These are phyloP conservation scores for Andrena marginata DNA, from an alignment of 2,888 invertebrate genomes.

Conservation along the genomic window DNA sequence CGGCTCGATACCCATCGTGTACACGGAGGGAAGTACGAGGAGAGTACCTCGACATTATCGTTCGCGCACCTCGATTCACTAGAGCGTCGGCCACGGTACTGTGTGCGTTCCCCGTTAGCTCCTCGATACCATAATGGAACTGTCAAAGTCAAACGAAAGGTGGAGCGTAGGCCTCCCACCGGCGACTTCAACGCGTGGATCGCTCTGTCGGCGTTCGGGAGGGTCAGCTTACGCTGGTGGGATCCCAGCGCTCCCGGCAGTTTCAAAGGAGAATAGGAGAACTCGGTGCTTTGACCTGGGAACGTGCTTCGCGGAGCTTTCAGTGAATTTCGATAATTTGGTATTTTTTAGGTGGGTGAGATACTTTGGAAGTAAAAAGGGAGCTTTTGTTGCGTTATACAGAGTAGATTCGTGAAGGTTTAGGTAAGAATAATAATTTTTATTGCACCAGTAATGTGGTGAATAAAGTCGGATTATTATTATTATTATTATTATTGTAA, in stretches of 20 bases:
- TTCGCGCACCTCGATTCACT: constrained; percentile 75
- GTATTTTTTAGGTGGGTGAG: too few relatives aligned
- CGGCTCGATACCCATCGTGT: constrained; percentile 2
- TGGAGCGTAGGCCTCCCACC: constrained; percentile 70
- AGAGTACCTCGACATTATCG: constrained; percentile 65
- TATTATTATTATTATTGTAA: too few relatives aligned
- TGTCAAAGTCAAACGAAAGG: constrained; percentile 80
- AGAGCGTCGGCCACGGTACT: constrained; percentile 75
- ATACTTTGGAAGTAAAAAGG: too few relatives aligned
- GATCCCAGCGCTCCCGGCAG: constrained; percentile 16
- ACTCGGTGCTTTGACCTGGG: too few relatives aligned
- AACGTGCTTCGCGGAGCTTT: too few relatives aligned
- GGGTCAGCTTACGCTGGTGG: constrained; percentile 61
- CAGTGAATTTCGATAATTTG: too few relatives aligned
- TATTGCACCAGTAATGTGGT: too few relatives aligned
- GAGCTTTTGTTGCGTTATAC: too few relatives aligned
- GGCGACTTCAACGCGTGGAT: constrained; percentile 53
- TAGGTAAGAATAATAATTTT: too few relatives aligned
- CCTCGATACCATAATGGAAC: constrained; percentile 82
- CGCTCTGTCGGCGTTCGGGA: constrained; percentile 45
- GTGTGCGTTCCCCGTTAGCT: constrained; percentile 76
- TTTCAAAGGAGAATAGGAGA: neutral
- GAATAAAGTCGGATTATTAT: too few relatives aligned
- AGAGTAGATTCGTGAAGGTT: too few relatives aligned
- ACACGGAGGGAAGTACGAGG: constrained; percentile 25